Evolutionary conservation across 2,113 vertebrate genomes (phyloP), one percentile per base, ranked within the genome.

Genomic region (Rhizomys pruinosus): DNA sequence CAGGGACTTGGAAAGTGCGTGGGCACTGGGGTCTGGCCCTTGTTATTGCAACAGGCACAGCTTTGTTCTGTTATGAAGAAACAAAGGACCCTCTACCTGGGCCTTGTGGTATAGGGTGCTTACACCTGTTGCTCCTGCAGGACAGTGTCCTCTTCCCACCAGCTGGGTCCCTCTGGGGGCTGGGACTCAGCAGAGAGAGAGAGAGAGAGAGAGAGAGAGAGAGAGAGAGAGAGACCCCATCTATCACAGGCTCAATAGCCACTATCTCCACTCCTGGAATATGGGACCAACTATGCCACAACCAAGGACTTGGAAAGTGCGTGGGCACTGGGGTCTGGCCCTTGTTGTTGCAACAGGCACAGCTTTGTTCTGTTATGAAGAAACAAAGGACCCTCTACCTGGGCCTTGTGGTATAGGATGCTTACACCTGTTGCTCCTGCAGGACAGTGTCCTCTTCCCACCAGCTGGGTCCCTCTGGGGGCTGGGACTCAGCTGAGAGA

Each of bases 241-340:
- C 87, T 78, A 82, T 98, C 97, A 94, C 63, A 39, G 89, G 84
- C 94, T 89, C 91, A 87, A 96, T 94, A 96, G 92, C 37, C 37
- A 81, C 95, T 39, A 76, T 88, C n/a, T n/a, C 72, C 47, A 42
- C 10, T 55, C 42, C 44, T 86, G 42, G 42, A 55, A 77, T 7
- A 9, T 17, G n/a, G 90, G 44, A 34, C 32, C 22, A 25, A 16
- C 11, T 15, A 13, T 13, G 55, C 29, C 47, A 8, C 27, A 44
- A 29, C 44, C 25, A 34, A 69, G 52, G 39, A 47, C 32, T 85
- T 52, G 73, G 22, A 25, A 87, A 44, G 7, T 3, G 11, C 19
- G 32, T 78, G 42, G 39, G 22, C 34, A 4, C 4, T 25, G 12
- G 27, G 17, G n/a, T 22, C 1, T 52, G 61, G 25, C 59, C n/a